Conservation (phyloP, 2,888 invertebrate species). For the Leucophenga montana region DNA sequence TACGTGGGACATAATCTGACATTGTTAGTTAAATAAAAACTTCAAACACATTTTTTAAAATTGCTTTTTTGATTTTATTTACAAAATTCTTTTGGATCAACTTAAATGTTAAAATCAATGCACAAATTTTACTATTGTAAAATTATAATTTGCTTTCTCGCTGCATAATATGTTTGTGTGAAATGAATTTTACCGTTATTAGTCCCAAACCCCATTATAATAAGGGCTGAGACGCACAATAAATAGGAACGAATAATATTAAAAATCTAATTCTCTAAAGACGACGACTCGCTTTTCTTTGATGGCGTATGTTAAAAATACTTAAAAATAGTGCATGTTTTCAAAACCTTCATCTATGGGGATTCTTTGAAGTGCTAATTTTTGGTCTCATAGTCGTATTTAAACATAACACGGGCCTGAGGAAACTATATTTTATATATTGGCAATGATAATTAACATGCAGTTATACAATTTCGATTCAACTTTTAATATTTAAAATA, state of each 20-base stretch:
- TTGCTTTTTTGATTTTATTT: constrained; percentile 27
- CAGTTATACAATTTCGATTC: not conserved
- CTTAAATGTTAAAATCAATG: constrained; percentile 58
- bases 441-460: not conserved
- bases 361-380: constrained; percentile 27
- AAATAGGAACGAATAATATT: constrained; percentile 71
- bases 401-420: constrained; percentile 5
- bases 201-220: constrained; percentile 27
- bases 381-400: constrained; percentile 21
- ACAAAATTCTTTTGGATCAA: constrained; percentile 50
- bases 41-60: not conserved
- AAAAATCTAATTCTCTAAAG: constrained; percentile 58
- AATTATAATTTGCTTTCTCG: constrained; percentile 46
- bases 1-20: no score
- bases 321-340: constrained; percentile 5
- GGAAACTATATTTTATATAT: not conserved
- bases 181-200: constrained; percentile 47
- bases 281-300: not conserved
- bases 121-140: constrained; percentile 48
- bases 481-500: not conserved
- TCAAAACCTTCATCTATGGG: not conserved
- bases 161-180: constrained; percentile 49
- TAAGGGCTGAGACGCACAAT: constrained; percentile 47
- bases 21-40: no score
- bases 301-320: not conserved